Base-by-base conservation (phyloP, 2,888 invertebrate genomes). In the Tetrapedia diversipes region DNA sequence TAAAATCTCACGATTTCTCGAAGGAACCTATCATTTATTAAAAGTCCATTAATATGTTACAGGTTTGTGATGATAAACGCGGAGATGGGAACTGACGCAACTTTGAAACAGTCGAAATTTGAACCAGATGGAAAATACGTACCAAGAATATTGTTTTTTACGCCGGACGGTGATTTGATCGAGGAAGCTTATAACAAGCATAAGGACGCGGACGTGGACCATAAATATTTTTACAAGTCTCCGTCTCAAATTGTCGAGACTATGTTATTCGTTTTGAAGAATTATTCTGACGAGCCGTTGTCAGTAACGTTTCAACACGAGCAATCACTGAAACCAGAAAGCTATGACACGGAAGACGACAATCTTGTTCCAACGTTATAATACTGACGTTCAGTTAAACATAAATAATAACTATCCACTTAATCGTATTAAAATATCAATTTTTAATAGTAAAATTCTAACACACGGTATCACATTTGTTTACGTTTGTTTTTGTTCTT, bases 11-110 rank as follows among this genome's bases (percentile, higher is more conserved):
- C n/a, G n/a, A n/a, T n/a, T n/a, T n/a, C n/a, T n/a, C n/a, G n/a
- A n/a, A n/a, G n/a, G n/a, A n/a, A n/a, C n/a, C n/a, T n/a, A n/a
- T n/a, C n/a, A n/a, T 19, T 4, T 22, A 7, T 32, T 34, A 34
- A 16, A 24, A 19, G 3, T 22, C 4, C 0, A 22, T 3, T 39
- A 54, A 3, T 10, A 7, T 7, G 19, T 64, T 11, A 4, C 47
- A 92, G 94, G 63, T 95, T 95, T 87, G 93, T 95, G 3, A 95
- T 95, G 95, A 94, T 95, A 16, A 95, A 95, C 88, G 88, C 94
- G 57, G 87, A 93, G 84, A 95, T 95, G 87, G 94, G 45, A 39
- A 69, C 49, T 4, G 69, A 94, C 74, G 93, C 94, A 27, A 93
- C 94, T 81, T 94, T 94, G 0, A 90, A 91, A 4, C 93, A 92